phyloP scores from a whole-genome alignment of 2,797 vertebrate genomes.

The Paramormyrops hopkinsi region DNA sequence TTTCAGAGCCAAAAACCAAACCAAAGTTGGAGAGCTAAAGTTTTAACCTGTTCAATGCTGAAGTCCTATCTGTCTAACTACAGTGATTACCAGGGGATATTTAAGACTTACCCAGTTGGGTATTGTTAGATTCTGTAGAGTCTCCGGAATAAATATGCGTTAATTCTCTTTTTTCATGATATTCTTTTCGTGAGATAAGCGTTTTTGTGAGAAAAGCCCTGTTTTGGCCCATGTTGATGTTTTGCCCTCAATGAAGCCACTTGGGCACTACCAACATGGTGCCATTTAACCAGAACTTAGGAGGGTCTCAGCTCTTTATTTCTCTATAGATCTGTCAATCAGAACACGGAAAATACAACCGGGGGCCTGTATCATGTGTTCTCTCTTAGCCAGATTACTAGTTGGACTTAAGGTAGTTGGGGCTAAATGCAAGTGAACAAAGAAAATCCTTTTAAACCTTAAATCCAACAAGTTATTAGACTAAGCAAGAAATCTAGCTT shows the following conservation, averaged over 20 bases:
- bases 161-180: background rate
- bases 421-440: background rate
- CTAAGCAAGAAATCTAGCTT: background rate
- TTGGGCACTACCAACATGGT: background rate
- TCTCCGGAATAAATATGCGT: no score
- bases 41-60: background rate
- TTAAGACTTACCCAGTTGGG: no score
- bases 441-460: background rate
- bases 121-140: no score
- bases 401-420: background rate
- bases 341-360: background rate
- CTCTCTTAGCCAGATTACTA: background rate
- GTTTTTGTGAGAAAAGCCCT: no score
- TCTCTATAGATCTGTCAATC: background rate
- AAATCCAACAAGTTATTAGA: no score
- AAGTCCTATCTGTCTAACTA: background rate
- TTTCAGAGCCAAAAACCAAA: background rate
- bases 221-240: no score
- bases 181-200: no score
- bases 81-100: background rate
- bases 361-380: background rate
- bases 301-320: background rate
- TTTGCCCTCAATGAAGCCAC: background rate
- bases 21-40: background rate
- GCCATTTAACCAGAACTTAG: background rate